Base-by-base conservation (phyloP, 2,113 vertebrate species). In the Chaenogobius annularis region DNA sequence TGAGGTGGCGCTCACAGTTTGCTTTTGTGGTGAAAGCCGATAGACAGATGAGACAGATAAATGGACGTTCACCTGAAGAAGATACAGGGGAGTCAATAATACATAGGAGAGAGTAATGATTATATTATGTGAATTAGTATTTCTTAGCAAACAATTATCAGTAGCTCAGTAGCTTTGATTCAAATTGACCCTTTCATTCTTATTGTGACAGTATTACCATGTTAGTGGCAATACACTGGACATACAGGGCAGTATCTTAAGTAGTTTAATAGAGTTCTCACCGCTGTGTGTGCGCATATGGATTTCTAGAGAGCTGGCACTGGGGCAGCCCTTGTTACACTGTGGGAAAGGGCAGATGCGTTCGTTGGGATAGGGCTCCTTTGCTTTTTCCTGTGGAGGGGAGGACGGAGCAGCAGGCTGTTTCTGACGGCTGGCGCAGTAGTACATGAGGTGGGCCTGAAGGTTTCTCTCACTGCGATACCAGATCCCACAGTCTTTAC, bases 401-500 rank as follows among this genome's bases (percentile, higher is more conserved):
- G 94, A 92, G 0, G 92, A 87, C 0, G 94, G 89, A 0, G 95
- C 92, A 1, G 88, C 74, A 0, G 88, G 65, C 1, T 94, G 80
- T 61, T 94, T 95, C 87, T 97, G 96, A 3, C 98, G 94, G 86
- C 97, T 98, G 88, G 98, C 98, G 0, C 97, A 99, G 93, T 98
- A 99, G 82, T 98, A 99, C 91, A 96, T 96, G n/a, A 98, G 94
- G 88, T 99, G 98, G 0, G 98, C 98, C 79, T 98, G 98, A 0
- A 99, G 94, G 90, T 99, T 99, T 22, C 97, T 92, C 90, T 98
- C 97, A 0, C 96, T 99, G 1, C 98, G 94, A 88, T 98, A 99
- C 98, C 98, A 99, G 87, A 99, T 99, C 48, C 98, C 98, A 0
- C 97, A 99, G 90, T 98, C 97, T 87, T 99, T 99, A 81, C 97